phyloP scores from a whole-genome alignment of 2,888 invertebrate species.

The Drosophila planitibia region DNA sequence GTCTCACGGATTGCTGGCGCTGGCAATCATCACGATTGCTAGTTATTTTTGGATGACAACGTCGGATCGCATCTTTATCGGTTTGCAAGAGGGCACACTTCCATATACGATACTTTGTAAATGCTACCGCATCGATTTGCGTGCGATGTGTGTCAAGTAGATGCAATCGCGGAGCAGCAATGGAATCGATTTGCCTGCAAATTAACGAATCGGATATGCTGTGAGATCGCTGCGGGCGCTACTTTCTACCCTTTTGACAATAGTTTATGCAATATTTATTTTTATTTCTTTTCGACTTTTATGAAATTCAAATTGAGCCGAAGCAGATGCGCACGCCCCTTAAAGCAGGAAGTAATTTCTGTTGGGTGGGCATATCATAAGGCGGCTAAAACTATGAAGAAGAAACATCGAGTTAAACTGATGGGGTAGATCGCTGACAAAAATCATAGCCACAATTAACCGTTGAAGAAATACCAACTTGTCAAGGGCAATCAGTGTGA shows the following conservation, averaged over 20 bases:
- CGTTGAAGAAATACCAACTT: slow-evolving; percentile 70
- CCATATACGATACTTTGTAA: slow-evolving; percentile 57
- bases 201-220: slow-evolving; percentile 75
- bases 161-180: slow-evolving; percentile 67
- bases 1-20: slow-evolving; percentile 7
- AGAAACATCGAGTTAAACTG: slow-evolving; percentile 57
- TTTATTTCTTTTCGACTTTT: slow-evolving; percentile 35
- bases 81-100: slow-evolving; percentile 24
- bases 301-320: slow-evolving; percentile 72
- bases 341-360: slow-evolving; percentile 66
- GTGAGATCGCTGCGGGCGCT: slow-evolving; percentile 33
- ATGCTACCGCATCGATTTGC: slow-evolving; percentile 80
- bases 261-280: slow-evolving; percentile 58
- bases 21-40: slow-evolving; percentile 27
- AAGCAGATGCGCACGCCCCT: slow-evolving; percentile 51
- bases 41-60: slow-evolving; percentile 66
- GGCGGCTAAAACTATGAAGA: slow-evolving; percentile 1
- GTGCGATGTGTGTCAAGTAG: slow-evolving; percentile 82
- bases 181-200: slow-evolving; percentile 77
- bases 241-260: slow-evolving; percentile 59
- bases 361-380: slow-evolving; percentile 11
- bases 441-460: slow-evolving; percentile 78
- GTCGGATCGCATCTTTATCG: slow-evolving; percentile 64
- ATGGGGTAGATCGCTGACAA: slow-evolving; percentile 30
- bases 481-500: slow-evolving; percentile 70